Evolutionary conservation across 1,140 invertebrate species (phyloP), one percentile per base, ranked within the genome.

Genomic region (Rhizoglyphus robini): DNA sequence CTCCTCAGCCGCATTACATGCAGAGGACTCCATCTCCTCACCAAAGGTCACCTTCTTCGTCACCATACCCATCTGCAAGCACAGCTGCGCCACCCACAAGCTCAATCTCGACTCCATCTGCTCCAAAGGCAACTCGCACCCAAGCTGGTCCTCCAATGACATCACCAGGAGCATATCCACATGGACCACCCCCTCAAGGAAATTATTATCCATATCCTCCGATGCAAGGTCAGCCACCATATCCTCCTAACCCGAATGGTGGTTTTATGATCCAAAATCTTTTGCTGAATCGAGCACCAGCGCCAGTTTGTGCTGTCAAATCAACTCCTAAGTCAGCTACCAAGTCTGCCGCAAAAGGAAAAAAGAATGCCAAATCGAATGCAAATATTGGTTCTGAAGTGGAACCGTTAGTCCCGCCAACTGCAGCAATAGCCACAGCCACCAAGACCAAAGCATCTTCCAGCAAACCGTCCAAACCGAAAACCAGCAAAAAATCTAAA

Each of bases 261-360:
- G 70, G 68, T 38, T 71, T 71, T 46, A 71, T 69, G 68, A 71
- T 71, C 18, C 68, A 71, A 31, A 69, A 66, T 59, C n/a, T 71
- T 13, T 32, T 69, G 5, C 64, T 58, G n/a, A 51, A 51, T 51
- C 48, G 8, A 4, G 2, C 48, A 27, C 48, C 48, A 27, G n/a
- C 48, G 29, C 15, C 48, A 23, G n/a, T 51, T 20, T 51, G 48
- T 25, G 48, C 48, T 13, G n/a, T 51, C 13, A 51, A 51, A 51
- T 51, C 48, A 1, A 13, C 1, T 2, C 48, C 48, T 11, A 51
- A 51, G 29, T 41, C 36, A 11, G 48, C 48, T 23, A 1, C 48
- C 23, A 51, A 51, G 13, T 51, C 48, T 3, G 23, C 3, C 13
- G 1, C 48, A 3, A 51, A 51, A 51, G 20, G 15, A 23, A 51